Evolutionary conservation across 2,888 invertebrate species (phyloP).

Genomic region (Sinhomidia bicolor): DNA sequence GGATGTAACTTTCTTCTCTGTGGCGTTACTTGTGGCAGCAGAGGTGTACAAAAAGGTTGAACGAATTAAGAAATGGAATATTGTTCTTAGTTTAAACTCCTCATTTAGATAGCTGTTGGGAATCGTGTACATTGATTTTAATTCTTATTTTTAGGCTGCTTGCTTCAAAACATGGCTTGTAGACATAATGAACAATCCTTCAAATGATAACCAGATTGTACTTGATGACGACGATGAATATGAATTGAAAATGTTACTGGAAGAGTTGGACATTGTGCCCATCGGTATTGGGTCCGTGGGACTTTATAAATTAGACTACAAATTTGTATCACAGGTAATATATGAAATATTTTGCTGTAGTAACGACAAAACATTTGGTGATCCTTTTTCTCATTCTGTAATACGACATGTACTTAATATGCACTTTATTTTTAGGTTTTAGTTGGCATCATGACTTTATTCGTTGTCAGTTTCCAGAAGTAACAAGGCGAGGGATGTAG

Average conservation of each 20-base stretch:
- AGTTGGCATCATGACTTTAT: neutral
- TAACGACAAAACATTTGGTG: too few species aligned
- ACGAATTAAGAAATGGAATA: too few species aligned
- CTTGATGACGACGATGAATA: conserved; percentile 11
- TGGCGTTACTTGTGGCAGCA: neutral
- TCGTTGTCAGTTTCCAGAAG: conserved; percentile 25
- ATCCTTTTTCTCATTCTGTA: too few species aligned
- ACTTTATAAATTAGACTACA: neutral
- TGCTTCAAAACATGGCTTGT: conserved; percentile 1
- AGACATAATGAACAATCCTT: neutral
- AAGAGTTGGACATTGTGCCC: conserved; percentile 2
- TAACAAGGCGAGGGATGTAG: too few species aligned
- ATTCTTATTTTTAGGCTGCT: neutral
- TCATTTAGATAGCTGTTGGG: neutral
- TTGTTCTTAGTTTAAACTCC: neutral
- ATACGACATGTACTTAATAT: neutral
- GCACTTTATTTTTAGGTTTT: neutral
- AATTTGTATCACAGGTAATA: neutral
- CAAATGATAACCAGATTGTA: too few species aligned
- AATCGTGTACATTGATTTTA: too few species aligned
- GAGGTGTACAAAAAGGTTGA: conserved; percentile 19
- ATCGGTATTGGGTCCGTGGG: conserved; percentile 20
- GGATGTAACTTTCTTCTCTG: neutral
- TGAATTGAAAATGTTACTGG: conserved; percentile 10
- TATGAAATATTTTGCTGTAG: too few species aligned